A percentile compares a stretch with the other conserved stretches of the same genome.
phyloP scores from a whole-genome alignment of 2,797 vertebrate species.

The Merluccius polli region DNA sequence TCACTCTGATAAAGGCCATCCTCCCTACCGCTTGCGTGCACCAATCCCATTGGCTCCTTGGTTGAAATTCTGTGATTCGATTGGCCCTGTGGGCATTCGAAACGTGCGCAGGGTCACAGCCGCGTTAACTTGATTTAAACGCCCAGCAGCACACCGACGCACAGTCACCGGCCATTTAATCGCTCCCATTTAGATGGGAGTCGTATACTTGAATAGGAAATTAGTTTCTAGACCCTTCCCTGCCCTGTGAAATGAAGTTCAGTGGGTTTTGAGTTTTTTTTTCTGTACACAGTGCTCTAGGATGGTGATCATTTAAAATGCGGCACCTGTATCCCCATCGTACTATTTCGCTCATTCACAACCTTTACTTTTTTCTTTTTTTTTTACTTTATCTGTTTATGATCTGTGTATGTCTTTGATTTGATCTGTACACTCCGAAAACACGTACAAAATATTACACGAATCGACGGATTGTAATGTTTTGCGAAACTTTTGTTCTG shows the following conservation, averaged over 20 bases:
- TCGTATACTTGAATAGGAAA: background rate
- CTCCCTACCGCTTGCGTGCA: background rate
- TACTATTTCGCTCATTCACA: background rate
- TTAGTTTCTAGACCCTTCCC: background rate
- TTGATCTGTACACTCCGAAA: background rate
- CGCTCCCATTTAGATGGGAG: background rate
- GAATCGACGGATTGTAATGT: background rate
- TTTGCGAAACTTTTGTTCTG: background rate
- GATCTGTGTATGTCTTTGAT: background rate
- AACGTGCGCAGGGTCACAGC: background rate
- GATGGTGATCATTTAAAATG: background rate
- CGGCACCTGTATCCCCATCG: background rate
- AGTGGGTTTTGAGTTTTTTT: background rate
- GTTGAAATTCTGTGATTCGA: background rate
- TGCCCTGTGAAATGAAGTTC: background rate
- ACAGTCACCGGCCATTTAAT: background rate
- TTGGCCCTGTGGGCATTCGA: background rate
- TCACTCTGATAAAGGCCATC: constrained; percentile 33
- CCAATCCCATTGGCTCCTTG: background rate
- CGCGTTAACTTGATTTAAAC: background rate
- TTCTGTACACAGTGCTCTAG: constrained; percentile 6
- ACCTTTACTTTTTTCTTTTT: background rate
- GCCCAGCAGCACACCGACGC: background rate
- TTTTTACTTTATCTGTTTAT: background rate
- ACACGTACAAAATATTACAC: background rate